Percentiles rank a stretch among this genome's conserved stretches.
These are phyloP conservation scores for Idaea aversata DNA, from an alignment of 2,888 invertebrate species.

Conservation along the genomic window DNA sequence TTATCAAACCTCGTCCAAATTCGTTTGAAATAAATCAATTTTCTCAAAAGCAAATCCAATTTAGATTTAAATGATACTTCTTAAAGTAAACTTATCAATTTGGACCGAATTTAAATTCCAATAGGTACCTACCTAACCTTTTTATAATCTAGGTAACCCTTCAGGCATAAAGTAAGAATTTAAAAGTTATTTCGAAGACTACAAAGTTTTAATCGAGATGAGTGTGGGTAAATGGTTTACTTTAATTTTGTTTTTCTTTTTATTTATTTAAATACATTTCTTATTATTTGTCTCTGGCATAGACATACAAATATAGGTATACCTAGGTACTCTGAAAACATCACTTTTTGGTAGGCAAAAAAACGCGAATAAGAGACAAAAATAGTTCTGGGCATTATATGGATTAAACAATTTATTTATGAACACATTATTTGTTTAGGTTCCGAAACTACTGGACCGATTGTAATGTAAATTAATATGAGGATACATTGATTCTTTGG, in stretches of 20 bases:
- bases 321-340: too few species aligned
- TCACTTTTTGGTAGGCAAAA: too few species aligned
- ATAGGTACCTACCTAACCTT: not conserved
- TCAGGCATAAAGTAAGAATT: not conserved
- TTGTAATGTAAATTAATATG: too few species aligned
- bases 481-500: too few species aligned
- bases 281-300: not conserved
- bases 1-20: not conserved
- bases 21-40: not conserved
- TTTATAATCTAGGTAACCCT: not conserved
- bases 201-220: not conserved
- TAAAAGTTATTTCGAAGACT: not conserved
- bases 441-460: too few species aligned
- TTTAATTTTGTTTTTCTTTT: not conserved
- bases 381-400: too few species aligned
- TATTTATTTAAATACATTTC: not conserved
- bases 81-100: slow-evolving; percentile 26
- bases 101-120: slow-evolving; percentile 24
- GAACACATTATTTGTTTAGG: too few species aligned
- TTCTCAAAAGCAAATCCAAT: slow-evolving; percentile 3
- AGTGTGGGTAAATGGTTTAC: not conserved
- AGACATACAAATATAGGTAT: not conserved
- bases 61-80: slow-evolving; percentile 10
- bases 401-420: too few species aligned
- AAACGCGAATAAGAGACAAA: too few species aligned